Evolutionary conservation across 2,113 vertebrate species (phyloP).

Genomic region (Myotis lucifugus): DNA sequence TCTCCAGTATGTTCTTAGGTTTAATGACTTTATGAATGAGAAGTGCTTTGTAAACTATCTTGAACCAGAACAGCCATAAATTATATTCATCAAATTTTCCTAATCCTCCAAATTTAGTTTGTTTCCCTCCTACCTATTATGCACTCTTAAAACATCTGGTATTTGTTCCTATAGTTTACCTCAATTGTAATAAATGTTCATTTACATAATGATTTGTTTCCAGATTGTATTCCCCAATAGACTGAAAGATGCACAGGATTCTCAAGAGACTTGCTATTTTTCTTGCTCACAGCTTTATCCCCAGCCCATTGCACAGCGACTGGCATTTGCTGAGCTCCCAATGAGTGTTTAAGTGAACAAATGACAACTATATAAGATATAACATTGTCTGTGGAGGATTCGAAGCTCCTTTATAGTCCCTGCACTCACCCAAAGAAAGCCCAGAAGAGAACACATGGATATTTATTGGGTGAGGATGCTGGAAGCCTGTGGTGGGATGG

Average conservation of each 20-base stretch:
- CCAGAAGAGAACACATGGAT: not conserved
- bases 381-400: not conserved
- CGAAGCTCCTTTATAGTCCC: not conserved
- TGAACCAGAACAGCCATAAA: not conserved
- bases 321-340: not conserved
- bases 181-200: constrained; percentile 39
- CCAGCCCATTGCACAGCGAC: not conserved
- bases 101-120: not conserved
- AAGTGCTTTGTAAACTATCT: not conserved
- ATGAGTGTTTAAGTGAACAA: not conserved
- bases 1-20: not conserved
- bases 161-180: constrained; percentile 45
- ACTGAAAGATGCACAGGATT: not conserved
- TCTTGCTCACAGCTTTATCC: constrained; percentile 7
- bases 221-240: not conserved
- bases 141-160: constrained; percentile 34
- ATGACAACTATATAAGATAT: not conserved
- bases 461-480: not conserved
- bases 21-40: constrained; percentile 31
- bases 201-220: constrained; percentile 51
- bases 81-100: not conserved
- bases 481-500: not conserved
- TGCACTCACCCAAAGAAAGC: not conserved
- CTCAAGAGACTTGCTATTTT: not conserved
- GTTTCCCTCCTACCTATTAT: not conserved